Evolutionary conservation across 2,888 invertebrate species (phyloP).

Genomic region (Cancer borealis): DNA sequence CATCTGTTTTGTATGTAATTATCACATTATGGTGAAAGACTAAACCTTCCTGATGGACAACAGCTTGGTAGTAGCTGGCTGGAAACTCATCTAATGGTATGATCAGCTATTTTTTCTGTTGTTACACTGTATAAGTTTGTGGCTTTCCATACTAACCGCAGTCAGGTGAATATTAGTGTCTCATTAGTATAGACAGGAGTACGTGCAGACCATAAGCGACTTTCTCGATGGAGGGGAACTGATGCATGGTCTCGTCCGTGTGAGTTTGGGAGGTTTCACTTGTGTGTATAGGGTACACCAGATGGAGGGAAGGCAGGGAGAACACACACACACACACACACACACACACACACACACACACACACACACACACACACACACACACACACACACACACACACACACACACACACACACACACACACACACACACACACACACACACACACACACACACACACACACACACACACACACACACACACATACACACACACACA

Average conservation of each 20-base stretch:
- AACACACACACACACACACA: neutral
- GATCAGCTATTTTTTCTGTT: neutral
- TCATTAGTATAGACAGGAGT: neutral
- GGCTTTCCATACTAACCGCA: neutral
- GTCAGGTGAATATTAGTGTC: neutral
- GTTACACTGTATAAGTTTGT: neutral
- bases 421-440: neutral
- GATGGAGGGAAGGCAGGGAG: neutral
- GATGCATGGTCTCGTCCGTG: neutral
- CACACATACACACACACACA: too few species aligned
- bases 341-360: neutral
- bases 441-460: too few species aligned
- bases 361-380: slow-evolving; percentile 41
- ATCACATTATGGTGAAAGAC: neutral
- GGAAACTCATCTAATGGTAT: neutral
- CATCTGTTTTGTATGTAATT: neutral
- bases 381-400: slow-evolving; percentile 40
- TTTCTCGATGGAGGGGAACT: neutral
- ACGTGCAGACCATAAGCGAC: neutral
- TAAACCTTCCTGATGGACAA: neutral
- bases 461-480: too few species aligned
- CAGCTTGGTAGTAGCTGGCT: neutral
- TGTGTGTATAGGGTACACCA: neutral
- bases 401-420: slow-evolving; percentile 6
- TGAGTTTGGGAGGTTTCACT: neutral